These are phyloP conservation scores for Steatornis caripensis DNA, from an alignment of 2,113 vertebrate genomes.

Conservation along the genomic window DNA sequence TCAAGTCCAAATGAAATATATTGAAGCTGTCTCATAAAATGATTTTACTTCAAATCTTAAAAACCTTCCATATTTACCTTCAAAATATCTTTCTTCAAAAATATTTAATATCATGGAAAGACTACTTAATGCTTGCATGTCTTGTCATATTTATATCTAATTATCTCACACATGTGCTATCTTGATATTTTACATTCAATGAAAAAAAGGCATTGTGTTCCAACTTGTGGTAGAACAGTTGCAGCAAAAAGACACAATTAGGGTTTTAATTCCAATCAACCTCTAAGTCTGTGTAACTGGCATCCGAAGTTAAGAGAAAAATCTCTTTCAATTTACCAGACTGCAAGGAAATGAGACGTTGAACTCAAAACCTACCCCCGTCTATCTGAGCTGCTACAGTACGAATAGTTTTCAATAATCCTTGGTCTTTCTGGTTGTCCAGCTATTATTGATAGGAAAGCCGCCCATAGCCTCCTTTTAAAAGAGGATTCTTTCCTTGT, in stretches of 20 bases:
- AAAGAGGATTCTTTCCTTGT: not conserved
- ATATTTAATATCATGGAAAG: not conserved
- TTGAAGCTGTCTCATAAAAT: not conserved
- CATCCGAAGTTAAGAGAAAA: constrained; percentile 18
- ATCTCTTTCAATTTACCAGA: constrained; percentile 8
- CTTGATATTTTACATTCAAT: not conserved
- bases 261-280: constrained; percentile 26
- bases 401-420: constrained; percentile 3
- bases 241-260: not conserved
- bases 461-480: not conserved
- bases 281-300: not conserved
- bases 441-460: not conserved
- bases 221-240: not conserved
- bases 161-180: not conserved
- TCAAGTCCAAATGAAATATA: not conserved
- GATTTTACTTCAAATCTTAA: not conserved
- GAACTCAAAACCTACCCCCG: not conserved
- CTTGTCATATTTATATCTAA: constrained; percentile 29
- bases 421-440: not conserved
- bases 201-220: not conserved
- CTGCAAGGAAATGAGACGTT: not conserved
- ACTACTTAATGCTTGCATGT: not conserved
- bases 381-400: not conserved
- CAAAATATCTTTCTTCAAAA: not conserved
- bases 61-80: not conserved